Evolutionary conservation across 2,113 vertebrate genomes (phyloP).

Genomic region (Oriolus oriolus): DNA sequence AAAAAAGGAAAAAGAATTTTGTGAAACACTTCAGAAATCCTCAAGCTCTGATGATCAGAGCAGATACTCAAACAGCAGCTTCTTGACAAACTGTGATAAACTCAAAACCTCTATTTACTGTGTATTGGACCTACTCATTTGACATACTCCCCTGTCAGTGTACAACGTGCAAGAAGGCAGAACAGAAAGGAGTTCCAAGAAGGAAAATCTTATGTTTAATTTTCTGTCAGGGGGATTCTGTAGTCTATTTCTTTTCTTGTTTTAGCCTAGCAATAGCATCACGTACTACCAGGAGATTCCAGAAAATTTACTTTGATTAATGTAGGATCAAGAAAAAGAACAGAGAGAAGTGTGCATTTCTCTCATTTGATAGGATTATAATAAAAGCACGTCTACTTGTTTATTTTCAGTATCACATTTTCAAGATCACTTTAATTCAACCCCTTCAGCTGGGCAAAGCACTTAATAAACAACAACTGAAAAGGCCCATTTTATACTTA

Average conservation of each 20-base stretch:
- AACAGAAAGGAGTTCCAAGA: background rate
- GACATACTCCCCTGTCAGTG: background rate
- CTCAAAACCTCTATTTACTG: background rate
- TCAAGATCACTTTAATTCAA: background rate
- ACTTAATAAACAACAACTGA: background rate
- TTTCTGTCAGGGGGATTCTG: background rate
- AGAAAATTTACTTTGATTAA: background rate
- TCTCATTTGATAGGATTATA: background rate
- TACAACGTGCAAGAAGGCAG: background rate
- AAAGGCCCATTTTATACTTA: background rate
- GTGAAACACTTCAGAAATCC: background rate
- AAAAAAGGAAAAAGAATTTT: background rate
- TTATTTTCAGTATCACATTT: background rate
- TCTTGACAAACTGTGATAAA: background rate
- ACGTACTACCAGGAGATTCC: background rate
- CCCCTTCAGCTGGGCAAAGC: background rate
- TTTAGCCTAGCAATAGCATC: background rate
- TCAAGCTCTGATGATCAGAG: background rate
- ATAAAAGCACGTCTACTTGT: background rate
- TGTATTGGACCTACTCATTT: background rate
- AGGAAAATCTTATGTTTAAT: background rate
- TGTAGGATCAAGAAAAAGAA: background rate
- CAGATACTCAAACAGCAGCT: background rate
- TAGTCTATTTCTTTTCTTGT: background rate
- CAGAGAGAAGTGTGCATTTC: background rate